A percentile compares a stretch with the other conserved stretches of the same genome.
Conservation (phyloP, 2,888 invertebrate species). For the Marronus borbonicus region DNA sequence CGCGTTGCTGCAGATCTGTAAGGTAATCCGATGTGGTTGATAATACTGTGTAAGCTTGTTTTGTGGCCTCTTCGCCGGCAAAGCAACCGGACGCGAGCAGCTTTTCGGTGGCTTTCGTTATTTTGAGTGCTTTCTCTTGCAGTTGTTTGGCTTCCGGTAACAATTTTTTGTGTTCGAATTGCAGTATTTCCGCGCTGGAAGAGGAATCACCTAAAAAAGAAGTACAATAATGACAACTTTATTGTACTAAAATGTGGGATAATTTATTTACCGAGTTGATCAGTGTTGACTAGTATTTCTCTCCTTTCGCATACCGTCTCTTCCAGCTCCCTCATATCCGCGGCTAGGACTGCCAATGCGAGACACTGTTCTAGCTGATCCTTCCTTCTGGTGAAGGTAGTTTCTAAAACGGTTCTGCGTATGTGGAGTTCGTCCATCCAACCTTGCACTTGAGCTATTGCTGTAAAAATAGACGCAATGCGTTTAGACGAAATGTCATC, state of each 20-base stretch:
- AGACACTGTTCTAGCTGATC: constrained; percentile 85
- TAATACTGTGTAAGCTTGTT: constrained; percentile 78
- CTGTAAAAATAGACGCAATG: constrained; percentile 66
- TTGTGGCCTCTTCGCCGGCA: constrained; percentile 79
- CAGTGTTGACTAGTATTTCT: constrained; percentile 73
- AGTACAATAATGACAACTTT: background rate
- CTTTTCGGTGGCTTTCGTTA: constrained; percentile 85
- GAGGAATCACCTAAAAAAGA: constrained; percentile 77
- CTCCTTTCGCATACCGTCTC: constrained; percentile 74
- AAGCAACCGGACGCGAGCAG: constrained; percentile 80
- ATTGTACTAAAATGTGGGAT: background rate
- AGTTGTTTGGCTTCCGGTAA: constrained; percentile 81
- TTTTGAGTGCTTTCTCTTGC: constrained; percentile 83
- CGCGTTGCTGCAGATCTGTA: constrained; percentile 80
- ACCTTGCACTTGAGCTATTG: constrained; percentile 80
- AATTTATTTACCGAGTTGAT: constrained; percentile 72
- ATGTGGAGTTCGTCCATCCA: constrained; percentile 85
- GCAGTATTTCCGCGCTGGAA: constrained; percentile 77
- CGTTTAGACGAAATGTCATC: constrained; percentile 41
- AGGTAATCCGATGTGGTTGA: constrained; percentile 81
- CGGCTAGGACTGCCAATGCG: constrained; percentile 81
- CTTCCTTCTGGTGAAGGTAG: constrained; percentile 79
- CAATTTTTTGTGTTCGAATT: constrained; percentile 80
- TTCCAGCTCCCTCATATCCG: constrained; percentile 80
- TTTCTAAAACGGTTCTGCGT: constrained; percentile 81